phyloP scores from a whole-genome alignment of 2,797 vertebrate genomes.

The Paramormyrops hopkinsi region DNA sequence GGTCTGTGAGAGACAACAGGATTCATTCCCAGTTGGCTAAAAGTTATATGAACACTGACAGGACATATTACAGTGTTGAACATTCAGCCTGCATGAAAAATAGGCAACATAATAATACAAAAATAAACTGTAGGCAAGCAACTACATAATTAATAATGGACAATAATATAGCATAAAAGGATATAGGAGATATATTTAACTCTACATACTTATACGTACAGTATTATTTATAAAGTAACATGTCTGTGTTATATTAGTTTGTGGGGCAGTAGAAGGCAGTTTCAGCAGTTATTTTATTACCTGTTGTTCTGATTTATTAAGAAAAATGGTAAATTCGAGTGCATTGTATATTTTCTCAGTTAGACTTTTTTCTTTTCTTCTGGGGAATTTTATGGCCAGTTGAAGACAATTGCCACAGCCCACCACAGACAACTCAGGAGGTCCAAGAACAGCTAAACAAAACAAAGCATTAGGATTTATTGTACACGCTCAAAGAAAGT shows the following conservation, averaged over 20 bases:
- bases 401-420: conserved; percentile 15
- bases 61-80: not conserved
- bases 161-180: not conserved
- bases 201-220: not conserved
- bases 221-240: not conserved
- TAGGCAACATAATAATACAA: not conserved
- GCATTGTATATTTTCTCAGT: not conserved
- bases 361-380: not conserved
- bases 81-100: not conserved
- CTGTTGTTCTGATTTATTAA: not conserved
- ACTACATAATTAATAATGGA: not conserved
- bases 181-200: not conserved
- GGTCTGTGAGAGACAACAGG: not conserved
- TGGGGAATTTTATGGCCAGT: conserved; percentile 7
- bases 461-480: not conserved
- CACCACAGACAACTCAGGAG: conserved; percentile 1
- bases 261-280: not conserved
- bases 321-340: not conserved
- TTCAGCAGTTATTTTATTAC: not conserved
- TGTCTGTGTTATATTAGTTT: not conserved
- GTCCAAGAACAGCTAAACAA: conserved; percentile 9
- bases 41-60: not conserved
- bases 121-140: not conserved
- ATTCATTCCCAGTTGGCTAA: not conserved
- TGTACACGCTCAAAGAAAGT: not conserved